These are phyloP conservation scores for Aurelia aurita DNA, from an alignment of 30 jellyfish, hydroid and myxozoan genomes.

Conservation along the genomic window DNA sequence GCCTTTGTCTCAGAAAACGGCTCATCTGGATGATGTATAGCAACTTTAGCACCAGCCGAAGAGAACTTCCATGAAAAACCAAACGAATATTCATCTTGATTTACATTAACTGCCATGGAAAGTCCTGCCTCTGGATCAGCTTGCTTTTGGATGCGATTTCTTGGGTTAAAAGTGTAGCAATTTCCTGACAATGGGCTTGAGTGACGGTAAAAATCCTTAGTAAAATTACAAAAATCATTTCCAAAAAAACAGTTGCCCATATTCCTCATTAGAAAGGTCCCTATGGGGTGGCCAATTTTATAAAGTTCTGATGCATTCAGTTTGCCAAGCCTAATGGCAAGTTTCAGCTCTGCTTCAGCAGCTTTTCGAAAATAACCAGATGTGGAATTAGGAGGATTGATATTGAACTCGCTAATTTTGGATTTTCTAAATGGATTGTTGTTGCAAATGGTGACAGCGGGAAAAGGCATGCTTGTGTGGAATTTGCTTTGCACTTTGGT, in stretches of 20 bases:
- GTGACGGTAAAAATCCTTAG: background rate
- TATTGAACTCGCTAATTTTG: background rate
- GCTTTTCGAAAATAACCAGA: background rate
- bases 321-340: background rate
- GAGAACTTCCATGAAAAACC: background rate
- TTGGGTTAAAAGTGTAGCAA: conserved; percentile 12
- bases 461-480: conserved; percentile 2
- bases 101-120: conserved; percentile 11
- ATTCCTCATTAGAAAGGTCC: background rate
- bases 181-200: conserved; percentile 12
- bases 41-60: conserved; percentile 3
- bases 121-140: conserved; percentile 32
- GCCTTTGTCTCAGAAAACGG: background rate
- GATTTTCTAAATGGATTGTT: conserved; percentile 8
- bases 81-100: conserved; percentile 10
- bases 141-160: background rate
- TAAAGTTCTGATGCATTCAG: background rate
- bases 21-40: background rate
- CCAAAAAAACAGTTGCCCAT: background rate
- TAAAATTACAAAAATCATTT: background rate
- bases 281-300: background rate
- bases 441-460: conserved; percentile 25
- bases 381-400: too few relatives aligned
- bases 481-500: background rate
- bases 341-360: background rate